phyloP scores from a whole-genome alignment of 2,113 vertebrate species.

The Notiomystis cincta region DNA sequence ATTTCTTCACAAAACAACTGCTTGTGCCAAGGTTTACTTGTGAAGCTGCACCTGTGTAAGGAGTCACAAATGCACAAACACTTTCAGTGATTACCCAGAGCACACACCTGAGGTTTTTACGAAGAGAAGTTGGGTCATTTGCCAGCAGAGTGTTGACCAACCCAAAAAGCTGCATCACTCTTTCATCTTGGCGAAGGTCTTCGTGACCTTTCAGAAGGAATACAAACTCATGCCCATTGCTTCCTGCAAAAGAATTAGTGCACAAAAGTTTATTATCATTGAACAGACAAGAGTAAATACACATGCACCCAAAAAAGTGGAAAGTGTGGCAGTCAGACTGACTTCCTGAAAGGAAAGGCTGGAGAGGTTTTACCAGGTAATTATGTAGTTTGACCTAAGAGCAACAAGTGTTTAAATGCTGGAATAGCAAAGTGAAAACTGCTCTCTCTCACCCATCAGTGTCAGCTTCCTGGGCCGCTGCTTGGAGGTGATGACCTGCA shows the following conservation, averaged over 20 bases:
- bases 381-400: background rate
- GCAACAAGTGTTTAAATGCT: background rate
- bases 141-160: conserved; percentile 96
- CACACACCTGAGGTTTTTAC: conserved; percentile 93
- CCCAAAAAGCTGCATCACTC: conserved; percentile 98
- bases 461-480: conserved; percentile 96
- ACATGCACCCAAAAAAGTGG: fast-evolving
- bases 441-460: conserved; percentile 87
- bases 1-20: background rate
- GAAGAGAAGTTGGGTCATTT: conserved; percentile 95
- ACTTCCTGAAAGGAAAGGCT: background rate
- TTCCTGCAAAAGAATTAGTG: conserved; percentile 76
- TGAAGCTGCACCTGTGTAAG: background rate
- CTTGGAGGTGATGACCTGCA: conserved; percentile 99
- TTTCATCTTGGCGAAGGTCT: conserved; percentile 94
- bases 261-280: background rate
- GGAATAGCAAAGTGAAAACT: background rate
- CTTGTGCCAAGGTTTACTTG: background rate
- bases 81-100: background rate
- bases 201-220: conserved; percentile 98
- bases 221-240: conserved; percentile 97
- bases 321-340: background rate
- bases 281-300: background rate
- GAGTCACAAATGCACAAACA: background rate
- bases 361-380: background rate